Evolutionary conservation across 2,113 vertebrate species (phyloP).

Genomic region (Suncus etruscus): DNA sequence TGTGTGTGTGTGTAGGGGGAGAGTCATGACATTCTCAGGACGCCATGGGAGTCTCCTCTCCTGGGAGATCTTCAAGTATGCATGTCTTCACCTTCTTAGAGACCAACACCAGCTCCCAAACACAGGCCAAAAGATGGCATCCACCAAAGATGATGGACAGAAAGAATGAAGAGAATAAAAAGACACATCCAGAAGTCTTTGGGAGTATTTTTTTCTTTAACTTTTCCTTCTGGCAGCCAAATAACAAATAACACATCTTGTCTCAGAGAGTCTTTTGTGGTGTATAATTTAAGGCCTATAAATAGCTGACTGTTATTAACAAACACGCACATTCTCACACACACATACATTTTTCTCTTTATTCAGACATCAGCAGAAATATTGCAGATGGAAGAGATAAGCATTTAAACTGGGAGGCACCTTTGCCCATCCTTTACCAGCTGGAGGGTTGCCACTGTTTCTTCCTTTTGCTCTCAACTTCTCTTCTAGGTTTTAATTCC

Average conservation of each 20-base stretch:
- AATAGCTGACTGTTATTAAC: conserved; percentile 88
- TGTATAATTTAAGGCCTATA: conserved; percentile 89
- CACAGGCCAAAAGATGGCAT: too few relatives aligned
- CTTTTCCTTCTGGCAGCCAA: conserved; percentile 87
- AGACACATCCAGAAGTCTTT: conserved; percentile 31
- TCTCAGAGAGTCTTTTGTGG: conserved; percentile 84
- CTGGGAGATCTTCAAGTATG: not conserved
- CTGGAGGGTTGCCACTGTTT: conserved; percentile 39
- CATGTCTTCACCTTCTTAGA: not conserved
- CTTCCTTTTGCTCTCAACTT: conserved; percentile 50
- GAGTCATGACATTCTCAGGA: not conserved
- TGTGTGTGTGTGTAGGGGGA: too few relatives aligned
- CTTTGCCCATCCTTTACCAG: not conserved
- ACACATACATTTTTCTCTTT: conserved; percentile 77
- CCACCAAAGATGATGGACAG: not conserved
- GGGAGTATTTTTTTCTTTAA: conserved; percentile 45
- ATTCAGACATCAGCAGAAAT: conserved; percentile 83
- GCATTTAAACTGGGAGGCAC: not conserved
- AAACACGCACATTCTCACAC: conserved; percentile 68
- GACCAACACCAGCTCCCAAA: not conserved
- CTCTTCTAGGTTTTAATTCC: conserved; percentile 56
- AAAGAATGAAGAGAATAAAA: conserved; percentile 21
- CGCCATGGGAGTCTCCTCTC: not conserved
- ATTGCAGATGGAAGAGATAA: conserved; percentile 73
- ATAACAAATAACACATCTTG: conserved; percentile 89